phyloP scores from a whole-genome alignment of 2,888 invertebrate species.

The Dermolepida albohirtum region DNA sequence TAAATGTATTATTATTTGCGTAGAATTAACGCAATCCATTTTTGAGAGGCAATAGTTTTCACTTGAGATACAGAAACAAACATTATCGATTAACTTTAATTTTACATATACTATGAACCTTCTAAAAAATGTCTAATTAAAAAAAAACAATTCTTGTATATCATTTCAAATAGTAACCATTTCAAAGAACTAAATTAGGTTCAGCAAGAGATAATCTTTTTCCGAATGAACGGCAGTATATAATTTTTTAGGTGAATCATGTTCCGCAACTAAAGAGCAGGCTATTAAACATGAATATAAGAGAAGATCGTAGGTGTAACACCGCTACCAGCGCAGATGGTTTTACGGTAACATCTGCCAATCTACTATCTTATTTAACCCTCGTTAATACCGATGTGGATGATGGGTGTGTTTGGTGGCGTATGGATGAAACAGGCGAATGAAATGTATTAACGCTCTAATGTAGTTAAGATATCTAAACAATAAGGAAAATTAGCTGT shows the following conservation, averaged over 20 bases:
- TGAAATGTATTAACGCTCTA: slow-evolving; percentile 18
- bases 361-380: slow-evolving; percentile 40
- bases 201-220: no score
- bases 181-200: no score
- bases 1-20: no score
- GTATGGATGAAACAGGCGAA: slow-evolving; percentile 4
- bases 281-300: slow-evolving; percentile 6
- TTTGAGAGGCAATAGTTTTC: no score
- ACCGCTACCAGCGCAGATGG: slow-evolving; percentile 29
- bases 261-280: neutral
- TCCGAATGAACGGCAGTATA: no score
- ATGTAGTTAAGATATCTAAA: neutral
- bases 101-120: no score
- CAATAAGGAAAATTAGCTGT: slow-evolving; percentile 27
- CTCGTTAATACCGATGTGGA: slow-evolving; percentile 29
- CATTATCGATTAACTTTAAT: no score
- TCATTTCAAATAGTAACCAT: no score
- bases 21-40: no score
- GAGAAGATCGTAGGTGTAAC: slow-evolving; percentile 1
- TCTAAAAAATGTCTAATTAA: no score
- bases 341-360: slow-evolving; percentile 36
- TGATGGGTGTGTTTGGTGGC: slow-evolving; percentile 19
- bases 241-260: slow-evolving; percentile 18
- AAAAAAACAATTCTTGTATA: no score
- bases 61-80: no score